A percentile compares a stretch with the other conserved stretches of the same genome.
These are phyloP conservation scores for Choloepus hoffmanni DNA, from an alignment of 2,113 vertebrate species.

Conservation along the genomic window DNA sequence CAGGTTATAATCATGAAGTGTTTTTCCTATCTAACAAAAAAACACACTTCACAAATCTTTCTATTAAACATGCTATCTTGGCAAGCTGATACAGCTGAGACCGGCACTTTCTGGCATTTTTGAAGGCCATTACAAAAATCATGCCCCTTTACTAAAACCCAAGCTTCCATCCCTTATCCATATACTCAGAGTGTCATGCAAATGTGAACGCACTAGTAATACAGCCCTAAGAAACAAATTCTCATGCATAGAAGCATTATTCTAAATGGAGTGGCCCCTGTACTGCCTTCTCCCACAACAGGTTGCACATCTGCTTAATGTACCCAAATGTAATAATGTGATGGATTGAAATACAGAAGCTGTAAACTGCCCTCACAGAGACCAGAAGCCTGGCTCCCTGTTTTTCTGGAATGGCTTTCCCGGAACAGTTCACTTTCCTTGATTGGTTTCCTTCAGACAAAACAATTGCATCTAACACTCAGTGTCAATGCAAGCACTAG, in stretches of 20 bases:
- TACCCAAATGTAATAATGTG: conserved; percentile 65
- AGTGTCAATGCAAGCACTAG: conserved; percentile 49
- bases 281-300: background rate
- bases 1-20: background rate
- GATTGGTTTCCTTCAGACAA: conserved; percentile 70
- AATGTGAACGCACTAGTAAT: conserved; percentile 28
- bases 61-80: background rate
- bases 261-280: conserved; percentile 9
- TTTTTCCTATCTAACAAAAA: conserved; percentile 50
- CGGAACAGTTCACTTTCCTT: conserved; percentile 49
- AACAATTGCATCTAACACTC: conserved; percentile 68
- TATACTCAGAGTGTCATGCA: conserved; percentile 26
- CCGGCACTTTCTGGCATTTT: background rate
- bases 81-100: background rate
- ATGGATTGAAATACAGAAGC: conserved; percentile 60
- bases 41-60: conserved; percentile 19
- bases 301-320: conserved; percentile 65
- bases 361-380: background rate
- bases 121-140: conserved; percentile 29
- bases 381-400: conserved; percentile 42
- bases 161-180: background rate
- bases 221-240: conserved; percentile 6
- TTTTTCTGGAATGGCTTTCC: conserved; percentile 65
- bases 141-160: background rate
- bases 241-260: conserved; percentile 2